These are phyloP conservation scores for Neodiprion fabricii DNA, from an alignment of 1,140 invertebrate genomes.

Conservation along the genomic window DNA sequence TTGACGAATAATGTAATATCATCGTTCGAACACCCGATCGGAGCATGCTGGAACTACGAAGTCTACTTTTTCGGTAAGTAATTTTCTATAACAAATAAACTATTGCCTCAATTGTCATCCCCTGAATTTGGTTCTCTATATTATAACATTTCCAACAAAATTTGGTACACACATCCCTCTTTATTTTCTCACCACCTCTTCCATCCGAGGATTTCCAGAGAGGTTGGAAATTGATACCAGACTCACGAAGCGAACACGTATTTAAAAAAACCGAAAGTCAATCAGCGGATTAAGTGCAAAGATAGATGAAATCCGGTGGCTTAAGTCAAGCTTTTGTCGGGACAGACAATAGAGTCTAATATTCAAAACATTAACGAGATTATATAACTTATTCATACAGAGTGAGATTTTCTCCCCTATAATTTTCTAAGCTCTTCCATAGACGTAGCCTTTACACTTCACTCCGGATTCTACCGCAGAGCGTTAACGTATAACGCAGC, in stretches of 20 bases:
- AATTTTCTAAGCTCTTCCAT: too few relatives aligned
- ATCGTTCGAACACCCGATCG: background rate
- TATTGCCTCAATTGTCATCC: too few relatives aligned
- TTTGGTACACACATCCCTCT: too few relatives aligned
- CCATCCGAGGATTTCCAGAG: background rate
- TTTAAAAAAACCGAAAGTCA: conserved; percentile 7
- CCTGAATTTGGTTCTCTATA: too few relatives aligned
- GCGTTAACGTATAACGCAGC: too few relatives aligned
- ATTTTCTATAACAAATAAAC: background rate
- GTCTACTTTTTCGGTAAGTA: conserved; percentile 40
- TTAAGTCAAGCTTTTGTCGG: conserved; percentile 1
- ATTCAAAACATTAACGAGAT: conserved; percentile 11
- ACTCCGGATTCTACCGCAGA: too few relatives aligned
- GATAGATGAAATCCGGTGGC: background rate
- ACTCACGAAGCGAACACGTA: background rate
- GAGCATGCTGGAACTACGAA: conserved; percentile 37
- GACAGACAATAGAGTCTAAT: conserved; percentile 12
- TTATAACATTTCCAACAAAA: too few relatives aligned
- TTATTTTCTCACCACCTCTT: background rate
- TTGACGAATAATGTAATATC: background rate
- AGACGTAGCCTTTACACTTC: too few relatives aligned
- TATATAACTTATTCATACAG: conserved; percentile 12
- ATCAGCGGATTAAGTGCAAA: conserved; percentile 3
- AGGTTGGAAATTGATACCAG: background rate
- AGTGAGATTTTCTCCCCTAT: too few relatives aligned